Conservation (phyloP, 2,797 vertebrate genomes). For the Cossypha heuglini region DNA sequence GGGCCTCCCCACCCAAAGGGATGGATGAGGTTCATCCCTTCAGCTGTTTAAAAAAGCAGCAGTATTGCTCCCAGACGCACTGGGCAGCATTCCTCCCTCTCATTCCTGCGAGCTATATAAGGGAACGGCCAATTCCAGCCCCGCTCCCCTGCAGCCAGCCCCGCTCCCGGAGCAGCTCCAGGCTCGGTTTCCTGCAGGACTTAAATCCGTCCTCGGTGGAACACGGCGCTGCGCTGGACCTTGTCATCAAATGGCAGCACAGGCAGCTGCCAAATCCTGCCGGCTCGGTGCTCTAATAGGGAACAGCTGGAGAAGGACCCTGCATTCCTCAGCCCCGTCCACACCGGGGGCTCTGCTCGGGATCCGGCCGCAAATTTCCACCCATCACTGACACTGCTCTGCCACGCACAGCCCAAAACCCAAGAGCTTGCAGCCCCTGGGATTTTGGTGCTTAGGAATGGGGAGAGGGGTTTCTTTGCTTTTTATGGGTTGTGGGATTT, state of each 20-base stretch:
- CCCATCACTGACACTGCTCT: background rate
- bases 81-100: constrained; percentile 30
- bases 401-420: background rate
- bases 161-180: background rate
- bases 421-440: background rate
- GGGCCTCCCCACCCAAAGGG: constrained; percentile 32
- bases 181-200: constrained; percentile 9
- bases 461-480: too few relatives aligned
- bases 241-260: constrained; percentile 69
- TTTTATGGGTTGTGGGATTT: background rate
- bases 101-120: constrained; percentile 66
- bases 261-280: constrained; percentile 69
- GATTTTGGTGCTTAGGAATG: background rate
- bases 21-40: constrained; percentile 26
- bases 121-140: constrained; percentile 70
- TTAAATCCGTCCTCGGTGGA: background rate
- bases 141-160: background rate
- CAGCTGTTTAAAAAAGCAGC: constrained; percentile 63
- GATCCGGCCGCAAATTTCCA: constrained; percentile 54
- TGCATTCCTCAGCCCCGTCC: constrained; percentile 69
- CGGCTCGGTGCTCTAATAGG: constrained; percentile 66
- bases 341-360: constrained; percentile 74
- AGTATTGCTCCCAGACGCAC: background rate
- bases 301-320: constrained; percentile 77
- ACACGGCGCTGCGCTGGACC: constrained; percentile 39